Conservation (phyloP, 2,113 vertebrate genomes). For the Collichthys lucidus region DNA sequence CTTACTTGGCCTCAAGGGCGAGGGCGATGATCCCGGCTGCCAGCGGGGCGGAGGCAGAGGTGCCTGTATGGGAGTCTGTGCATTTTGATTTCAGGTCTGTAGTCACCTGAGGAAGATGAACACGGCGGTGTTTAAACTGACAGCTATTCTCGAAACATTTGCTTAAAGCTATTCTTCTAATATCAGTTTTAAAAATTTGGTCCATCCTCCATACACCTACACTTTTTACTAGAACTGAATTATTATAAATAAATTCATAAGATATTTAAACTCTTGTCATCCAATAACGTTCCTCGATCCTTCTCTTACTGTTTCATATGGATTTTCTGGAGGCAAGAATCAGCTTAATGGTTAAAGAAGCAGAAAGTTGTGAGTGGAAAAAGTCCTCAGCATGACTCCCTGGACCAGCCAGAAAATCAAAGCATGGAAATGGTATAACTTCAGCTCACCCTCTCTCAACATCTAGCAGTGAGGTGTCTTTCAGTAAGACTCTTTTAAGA, state of each 20-base stretch:
- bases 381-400: neutral
- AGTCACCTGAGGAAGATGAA: slow-evolving; percentile 86
- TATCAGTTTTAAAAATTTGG: neutral
- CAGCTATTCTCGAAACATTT: neutral
- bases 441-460: slow-evolving; percentile 17
- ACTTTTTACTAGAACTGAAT: neutral
- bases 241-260: neutral
- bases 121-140: neutral
- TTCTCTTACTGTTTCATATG: slow-evolving; percentile 12
- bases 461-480: slow-evolving; percentile 21
- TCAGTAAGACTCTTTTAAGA: slow-evolving; percentile 19
- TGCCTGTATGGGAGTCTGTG: slow-evolving; percentile 96
- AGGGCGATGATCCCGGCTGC: slow-evolving; percentile 98
- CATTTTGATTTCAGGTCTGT: slow-evolving; percentile 97
- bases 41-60: slow-evolving; percentile 93
- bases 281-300: slow-evolving; percentile 6
- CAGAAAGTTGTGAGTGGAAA: neutral
- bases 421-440: slow-evolving; percentile 16
- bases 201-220: neutral
- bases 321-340: slow-evolving; percentile 30
- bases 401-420: slow-evolving; percentile 38
- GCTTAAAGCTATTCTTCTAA: neutral
- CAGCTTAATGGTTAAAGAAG: slow-evolving; percentile 1
- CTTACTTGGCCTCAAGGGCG: slow-evolving; percentile 97
- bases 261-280: neutral